Conservation (phyloP, 2,888 invertebrate species). For the Campopleginae sp. region DNA sequence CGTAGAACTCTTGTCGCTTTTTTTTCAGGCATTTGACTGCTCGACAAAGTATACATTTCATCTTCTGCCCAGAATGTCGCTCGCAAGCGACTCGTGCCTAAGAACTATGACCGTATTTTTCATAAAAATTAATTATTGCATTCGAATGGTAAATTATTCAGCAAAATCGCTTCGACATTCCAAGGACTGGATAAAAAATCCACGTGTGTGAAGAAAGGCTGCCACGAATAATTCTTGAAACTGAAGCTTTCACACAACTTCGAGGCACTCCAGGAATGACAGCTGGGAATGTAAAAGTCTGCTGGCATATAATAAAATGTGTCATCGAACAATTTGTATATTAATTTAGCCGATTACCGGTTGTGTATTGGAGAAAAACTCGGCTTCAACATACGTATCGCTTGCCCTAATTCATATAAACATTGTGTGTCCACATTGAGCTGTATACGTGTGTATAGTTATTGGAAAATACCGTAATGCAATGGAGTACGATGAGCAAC, state of each 20-base stretch:
- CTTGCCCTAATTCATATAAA: neutral
- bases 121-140: neutral
- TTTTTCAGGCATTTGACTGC: neutral
- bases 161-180: neutral
- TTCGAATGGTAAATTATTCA: neutral
- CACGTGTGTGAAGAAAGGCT: neutral
- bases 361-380: conserved; percentile 51
- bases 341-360: conserved; percentile 52
- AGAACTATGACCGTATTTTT: neutral
- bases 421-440: neutral
- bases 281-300: conserved; percentile 54
- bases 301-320: conserved; percentile 42
- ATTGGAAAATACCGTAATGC: conserved; percentile 22
- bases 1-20: neutral
- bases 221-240: neutral
- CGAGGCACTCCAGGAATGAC: neutral
- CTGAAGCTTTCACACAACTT: neutral
- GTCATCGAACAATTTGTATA: conserved; percentile 42
- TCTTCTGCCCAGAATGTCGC: neutral
- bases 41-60: neutral
- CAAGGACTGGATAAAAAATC: neutral
- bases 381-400: conserved; percentile 30
- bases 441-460: conserved; percentile 25
- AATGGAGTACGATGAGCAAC: conserved; percentile 36
- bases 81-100: neutral